Percentiles rank a stretch among this genome's conserved stretches.
These are phyloP conservation scores for Merluccius polli DNA, from an alignment of 2,797 vertebrate genomes.

Conservation along the genomic window DNA sequence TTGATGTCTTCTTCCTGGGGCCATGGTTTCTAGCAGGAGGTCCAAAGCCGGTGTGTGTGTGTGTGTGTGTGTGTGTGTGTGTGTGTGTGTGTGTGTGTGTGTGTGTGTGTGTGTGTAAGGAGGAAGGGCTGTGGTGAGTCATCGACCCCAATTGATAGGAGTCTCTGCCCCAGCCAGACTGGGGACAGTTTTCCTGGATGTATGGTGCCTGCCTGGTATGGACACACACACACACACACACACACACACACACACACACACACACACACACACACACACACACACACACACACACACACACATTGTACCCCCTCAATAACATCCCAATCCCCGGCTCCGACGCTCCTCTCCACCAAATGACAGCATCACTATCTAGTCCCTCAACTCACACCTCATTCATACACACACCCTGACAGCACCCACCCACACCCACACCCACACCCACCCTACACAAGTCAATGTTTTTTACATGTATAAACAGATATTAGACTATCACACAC, in stretches of 20 bases:
- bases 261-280: constrained; percentile 29
- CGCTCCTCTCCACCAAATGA: constrained; percentile 48
- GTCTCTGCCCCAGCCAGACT: constrained; percentile 56
- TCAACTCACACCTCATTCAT: constrained; percentile 74
- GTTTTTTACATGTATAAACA: constrained; percentile 13
- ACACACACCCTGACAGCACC: constrained; percentile 53
- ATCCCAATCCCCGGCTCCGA: constrained; percentile 23
- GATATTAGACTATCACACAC: not conserved
- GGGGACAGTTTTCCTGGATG: constrained; percentile 65
- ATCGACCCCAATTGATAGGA: constrained; percentile 63
- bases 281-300: not conserved
- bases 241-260: constrained; percentile 25
- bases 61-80: constrained; percentile 20
- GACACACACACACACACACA: constrained; percentile 19
- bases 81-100: constrained; percentile 27
- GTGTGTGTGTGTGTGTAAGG: constrained; percentile 42
- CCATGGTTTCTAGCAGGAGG: constrained; percentile 49
- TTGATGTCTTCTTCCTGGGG: constrained; percentile 77
- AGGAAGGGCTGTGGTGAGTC: constrained; percentile 66
- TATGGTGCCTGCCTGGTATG: constrained; percentile 49
- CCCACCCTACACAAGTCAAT: constrained; percentile 7
- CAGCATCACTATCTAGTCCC: constrained; percentile 62
- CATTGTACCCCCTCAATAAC: not conserved
- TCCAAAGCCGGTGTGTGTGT: constrained; percentile 44
- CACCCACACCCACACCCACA: constrained; percentile 42